A percentile compares a stretch with the other conserved stretches of the same genome.
phyloP scores from a whole-genome alignment of 2,113 vertebrate genomes.

The Crypturellus undulatus region DNA sequence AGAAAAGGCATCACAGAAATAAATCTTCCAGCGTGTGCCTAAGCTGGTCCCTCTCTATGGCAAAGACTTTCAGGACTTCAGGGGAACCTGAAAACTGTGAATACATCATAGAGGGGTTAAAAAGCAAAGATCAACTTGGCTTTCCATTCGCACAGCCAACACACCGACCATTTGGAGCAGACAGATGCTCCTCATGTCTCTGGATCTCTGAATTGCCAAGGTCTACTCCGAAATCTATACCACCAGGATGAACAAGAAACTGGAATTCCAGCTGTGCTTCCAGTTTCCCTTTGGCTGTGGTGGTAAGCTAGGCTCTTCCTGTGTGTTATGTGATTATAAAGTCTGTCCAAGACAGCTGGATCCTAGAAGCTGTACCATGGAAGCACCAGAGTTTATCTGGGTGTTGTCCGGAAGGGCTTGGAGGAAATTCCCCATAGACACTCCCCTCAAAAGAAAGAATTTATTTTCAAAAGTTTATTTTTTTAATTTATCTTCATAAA shows the following conservation, averaged over 20 bases:
- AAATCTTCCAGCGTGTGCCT: background rate
- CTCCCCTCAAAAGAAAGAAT: background rate
- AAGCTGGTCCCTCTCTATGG: background rate
- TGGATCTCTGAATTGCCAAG: background rate
- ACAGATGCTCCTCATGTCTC: too few species aligned
- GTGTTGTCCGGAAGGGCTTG: background rate
- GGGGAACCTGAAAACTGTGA: background rate
- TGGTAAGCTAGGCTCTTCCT: background rate
- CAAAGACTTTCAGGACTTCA: background rate
- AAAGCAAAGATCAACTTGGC: background rate
- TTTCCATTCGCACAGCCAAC: background rate
- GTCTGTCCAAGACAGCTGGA: background rate
- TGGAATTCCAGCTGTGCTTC: background rate
- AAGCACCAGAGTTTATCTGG: background rate
- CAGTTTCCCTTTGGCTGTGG: background rate
- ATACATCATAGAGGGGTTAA: background rate
- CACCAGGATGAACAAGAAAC: background rate
- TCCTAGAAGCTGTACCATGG: background rate
- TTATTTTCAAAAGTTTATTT: background rate
- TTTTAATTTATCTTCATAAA: background rate
- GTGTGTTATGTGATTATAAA: background rate
- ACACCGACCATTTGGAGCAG: background rate
- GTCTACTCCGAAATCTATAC: background rate
- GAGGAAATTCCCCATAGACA: background rate
- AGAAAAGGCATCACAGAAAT: background rate